These are phyloP conservation scores for Trididemnum clinides DNA, from an alignment of 23 tunicate genomes.

Conservation along the genomic window DNA sequence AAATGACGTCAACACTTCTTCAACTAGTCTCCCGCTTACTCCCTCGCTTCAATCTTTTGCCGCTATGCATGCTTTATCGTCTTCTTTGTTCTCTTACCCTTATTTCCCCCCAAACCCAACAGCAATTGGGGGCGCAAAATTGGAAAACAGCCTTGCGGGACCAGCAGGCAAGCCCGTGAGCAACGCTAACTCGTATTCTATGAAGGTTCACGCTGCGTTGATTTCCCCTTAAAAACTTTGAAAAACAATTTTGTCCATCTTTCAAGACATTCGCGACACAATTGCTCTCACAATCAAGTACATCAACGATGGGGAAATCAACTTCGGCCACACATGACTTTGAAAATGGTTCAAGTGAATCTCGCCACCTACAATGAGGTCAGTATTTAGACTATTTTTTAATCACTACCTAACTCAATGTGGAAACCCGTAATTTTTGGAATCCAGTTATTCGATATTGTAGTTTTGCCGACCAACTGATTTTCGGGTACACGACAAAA, in stretches of 20 bases:
- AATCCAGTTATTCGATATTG: neutral
- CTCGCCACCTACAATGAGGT: neutral
- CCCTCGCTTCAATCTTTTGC: constrained; percentile 34
- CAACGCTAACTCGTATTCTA: constrained; percentile 40
- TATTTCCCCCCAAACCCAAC: constrained; percentile 4
- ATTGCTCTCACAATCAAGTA: neutral
- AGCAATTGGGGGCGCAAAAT: neutral
- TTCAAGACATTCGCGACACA: neutral
- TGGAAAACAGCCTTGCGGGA: neutral
- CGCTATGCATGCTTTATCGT: constrained; percentile 14
- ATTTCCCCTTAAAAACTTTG: constrained; percentile 35
- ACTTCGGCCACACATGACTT: constrained; percentile 8
- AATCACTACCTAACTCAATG: neutral
- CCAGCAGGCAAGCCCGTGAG: neutral
- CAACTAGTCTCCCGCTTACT: constrained; percentile 2
- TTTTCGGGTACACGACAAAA: too few species aligned
- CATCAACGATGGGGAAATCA: too few species aligned
- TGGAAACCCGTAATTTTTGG: constrained; percentile 1
- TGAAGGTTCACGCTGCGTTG: constrained; percentile 60
- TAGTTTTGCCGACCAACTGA: too few species aligned
- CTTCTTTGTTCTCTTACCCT: constrained; percentile 40
- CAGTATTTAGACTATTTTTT: constrained; percentile 5
- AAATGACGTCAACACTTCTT: neutral
- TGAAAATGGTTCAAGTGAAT: neutral
- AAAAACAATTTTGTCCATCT: neutral